Evolutionary conservation across 30 jellyfish, hydroid and myxozoan species (phyloP).

Genomic region (Hydractinia symbiolongicarpus): DNA sequence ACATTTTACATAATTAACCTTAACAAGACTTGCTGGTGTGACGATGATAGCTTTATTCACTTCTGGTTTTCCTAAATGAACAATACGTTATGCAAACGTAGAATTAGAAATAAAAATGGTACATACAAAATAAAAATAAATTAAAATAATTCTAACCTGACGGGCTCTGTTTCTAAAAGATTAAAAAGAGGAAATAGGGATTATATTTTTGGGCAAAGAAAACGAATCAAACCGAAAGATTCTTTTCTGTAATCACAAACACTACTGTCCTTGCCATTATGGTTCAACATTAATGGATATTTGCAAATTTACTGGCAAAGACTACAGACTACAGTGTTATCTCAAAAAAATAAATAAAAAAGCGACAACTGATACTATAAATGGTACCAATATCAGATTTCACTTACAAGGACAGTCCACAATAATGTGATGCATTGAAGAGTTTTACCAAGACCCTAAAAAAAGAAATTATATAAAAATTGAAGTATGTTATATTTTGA

Average conservation of each 20-base stretch:
- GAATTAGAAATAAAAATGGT: neutral
- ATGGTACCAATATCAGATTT: no score
- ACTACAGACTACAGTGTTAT: no score
- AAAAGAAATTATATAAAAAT: neutral
- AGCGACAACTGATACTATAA: no score
- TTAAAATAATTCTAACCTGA: constrained; percentile 40
- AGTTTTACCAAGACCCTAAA: constrained; percentile 97
- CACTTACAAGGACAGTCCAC: constrained; percentile 88
- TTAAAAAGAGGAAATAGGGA: neutral
- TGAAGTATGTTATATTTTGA: neutral
- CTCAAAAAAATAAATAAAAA: no score
- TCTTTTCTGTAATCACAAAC: no score
- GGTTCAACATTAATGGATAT: no score
- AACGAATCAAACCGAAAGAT: no score
- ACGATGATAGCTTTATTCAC: constrained; percentile 86
- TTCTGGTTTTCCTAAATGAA: constrained; percentile 77
- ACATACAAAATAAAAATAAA: neutral
- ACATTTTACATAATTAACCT: constrained; percentile 36
- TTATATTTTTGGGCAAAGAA: no score
- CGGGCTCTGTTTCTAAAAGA: constrained; percentile 80
- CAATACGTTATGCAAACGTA: neutral
- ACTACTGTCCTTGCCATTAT: no score
- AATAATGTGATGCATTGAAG: constrained; percentile 88
- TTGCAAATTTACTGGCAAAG: no score
- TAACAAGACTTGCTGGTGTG: constrained; percentile 97